Base-by-base conservation (phyloP, 2,888 invertebrate species). In the Pachydiplax longipennis region DNA sequence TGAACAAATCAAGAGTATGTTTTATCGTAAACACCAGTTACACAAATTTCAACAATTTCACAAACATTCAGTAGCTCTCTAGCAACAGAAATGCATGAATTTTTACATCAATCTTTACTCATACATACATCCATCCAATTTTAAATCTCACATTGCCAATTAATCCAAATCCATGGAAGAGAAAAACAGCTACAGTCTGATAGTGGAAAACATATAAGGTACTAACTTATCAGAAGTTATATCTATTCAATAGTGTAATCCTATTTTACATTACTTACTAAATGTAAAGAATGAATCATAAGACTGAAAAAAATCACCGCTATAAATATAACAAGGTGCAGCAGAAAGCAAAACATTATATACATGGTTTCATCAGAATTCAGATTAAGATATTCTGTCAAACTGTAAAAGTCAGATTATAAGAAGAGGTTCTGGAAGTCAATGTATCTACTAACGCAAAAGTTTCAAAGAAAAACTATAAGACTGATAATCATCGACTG, bases 301-400 rank as follows among this genome's bases (percentile, higher is more conserved):
- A 87, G 87, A 18, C 58, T 65, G 37, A n/a, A 53, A 87, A 65
- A 61, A 87, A 82, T 48, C 61, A n/a, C 87, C 61, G 61, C 61
- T 37, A 87, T n/a, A 65, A 87, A 37, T 58, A 65, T 65, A 87
- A 87, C 61, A 87, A 65, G 61, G 87, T 87, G 87, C 87, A 87
- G 61, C 61, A 35, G 87, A 87, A 65, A 65, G 87, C 58, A 61
- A 87, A 31, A 35, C 10, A 31, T 37, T 87, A 87, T 87, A 31
- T 87, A 87, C 87, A 87, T 13, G 35, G 61, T 61, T 58, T 58
- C 15, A 25, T 35, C 61, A 61, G 87, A 87, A 58, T 87, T 87
- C 37, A 61, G 13, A 83, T 87, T 37, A 40, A 87, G 58, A 22
- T 58, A 13, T 37, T 87, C n/a, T 61, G 37, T 87, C 53, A 61